Evolutionary conservation across 2,888 invertebrate species (phyloP), one percentile per base, ranked within the genome.

Genomic region (Drosophila kuntzei): DNA sequence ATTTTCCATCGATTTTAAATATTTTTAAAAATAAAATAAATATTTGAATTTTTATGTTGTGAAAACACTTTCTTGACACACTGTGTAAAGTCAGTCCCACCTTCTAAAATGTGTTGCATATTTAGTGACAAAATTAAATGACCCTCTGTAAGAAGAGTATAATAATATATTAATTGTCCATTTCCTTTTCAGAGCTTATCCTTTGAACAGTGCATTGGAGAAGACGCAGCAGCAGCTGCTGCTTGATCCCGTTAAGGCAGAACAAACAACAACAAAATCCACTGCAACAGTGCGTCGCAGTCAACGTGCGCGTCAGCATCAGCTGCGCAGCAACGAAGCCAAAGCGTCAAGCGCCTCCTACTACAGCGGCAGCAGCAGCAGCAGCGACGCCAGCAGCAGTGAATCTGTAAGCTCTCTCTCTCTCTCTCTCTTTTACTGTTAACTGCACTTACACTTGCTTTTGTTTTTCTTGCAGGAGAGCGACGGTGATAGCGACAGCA

Each of bases 161-260:
- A 34, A 1, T 34, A 34, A 34, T 6, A 7, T n/a, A 5, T 12
- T 5, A 32, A 6, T n/a, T 5, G 6, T n/a, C 7, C 6, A 34
- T 34, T 0, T 7, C n/a, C n/a, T n/a, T 34, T 90, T 2, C 49
- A 96, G 97, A 90, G 97, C 97, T 91, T 95, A 98, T 93, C 99
- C 99, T 0, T 91, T 99, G 51, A 98, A 97, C 92, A 98, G 99
- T 8, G 96, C 97, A 69, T 90, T 98, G 55, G 90, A 90, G 47
- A 69, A 65, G 36, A 67, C 37, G 22, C 39, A 27, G 44, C 39
- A 27, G 44, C 47, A 36, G 8, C 53, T 25, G 44, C 44, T 34
- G 47, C 54, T 12, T 25, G 60, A 64, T 29, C 41, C 25, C 22
- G 58, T 46, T 41, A 72, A 61, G 12, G 36, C 41, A 20, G 49